Conservation (phyloP, 2,888 invertebrate species). For the Apodemia mormo region DNA sequence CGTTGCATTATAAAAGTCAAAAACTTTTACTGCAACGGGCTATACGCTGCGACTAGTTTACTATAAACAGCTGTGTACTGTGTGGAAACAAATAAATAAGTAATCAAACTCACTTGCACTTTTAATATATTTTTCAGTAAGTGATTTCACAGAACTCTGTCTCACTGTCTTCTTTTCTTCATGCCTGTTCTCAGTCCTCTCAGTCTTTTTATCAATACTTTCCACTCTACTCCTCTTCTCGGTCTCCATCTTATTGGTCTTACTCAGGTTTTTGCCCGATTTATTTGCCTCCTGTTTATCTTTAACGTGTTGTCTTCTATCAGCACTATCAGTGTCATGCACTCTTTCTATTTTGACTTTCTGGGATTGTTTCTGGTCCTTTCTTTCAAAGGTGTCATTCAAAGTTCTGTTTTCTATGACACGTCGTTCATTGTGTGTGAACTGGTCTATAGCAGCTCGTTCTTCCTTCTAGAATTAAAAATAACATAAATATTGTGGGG, state of each 20-base stretch:
- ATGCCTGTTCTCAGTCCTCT: slow-evolving; percentile 49
- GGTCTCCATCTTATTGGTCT: slow-evolving; percentile 43
- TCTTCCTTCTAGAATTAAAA: slow-evolving; percentile 58
- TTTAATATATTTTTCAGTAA: slow-evolving; percentile 90
- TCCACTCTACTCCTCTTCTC: slow-evolving; percentile 37
- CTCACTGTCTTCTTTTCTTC: slow-evolving; percentile 74
- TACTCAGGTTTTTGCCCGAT: slow-evolving; percentile 18
- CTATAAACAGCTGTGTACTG: no score
- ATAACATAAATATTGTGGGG: background rate
- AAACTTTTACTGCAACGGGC: no score
- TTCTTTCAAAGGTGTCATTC: slow-evolving; percentile 38
- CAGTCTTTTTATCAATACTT: slow-evolving; percentile 40
- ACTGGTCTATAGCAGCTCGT: slow-evolving; percentile 65
- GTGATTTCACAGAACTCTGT: slow-evolving; percentile 88
- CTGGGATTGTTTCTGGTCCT: slow-evolving; percentile 33
- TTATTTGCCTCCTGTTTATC: slow-evolving; percentile 26
- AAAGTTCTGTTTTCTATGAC: slow-evolving; percentile 47
- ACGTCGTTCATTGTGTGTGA: slow-evolving; percentile 64
- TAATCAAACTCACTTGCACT: slow-evolving; percentile 78
- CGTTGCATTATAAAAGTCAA: no score
- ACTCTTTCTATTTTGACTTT: slow-evolving; percentile 29
- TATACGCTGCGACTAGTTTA: no score
- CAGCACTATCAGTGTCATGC: slow-evolving; percentile 28
- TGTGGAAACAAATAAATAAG: background rate
- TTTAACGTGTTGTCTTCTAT: slow-evolving; percentile 28